Conservation (phyloP, 2,113 vertebrate species). For the Vireo altiloquus region DNA sequence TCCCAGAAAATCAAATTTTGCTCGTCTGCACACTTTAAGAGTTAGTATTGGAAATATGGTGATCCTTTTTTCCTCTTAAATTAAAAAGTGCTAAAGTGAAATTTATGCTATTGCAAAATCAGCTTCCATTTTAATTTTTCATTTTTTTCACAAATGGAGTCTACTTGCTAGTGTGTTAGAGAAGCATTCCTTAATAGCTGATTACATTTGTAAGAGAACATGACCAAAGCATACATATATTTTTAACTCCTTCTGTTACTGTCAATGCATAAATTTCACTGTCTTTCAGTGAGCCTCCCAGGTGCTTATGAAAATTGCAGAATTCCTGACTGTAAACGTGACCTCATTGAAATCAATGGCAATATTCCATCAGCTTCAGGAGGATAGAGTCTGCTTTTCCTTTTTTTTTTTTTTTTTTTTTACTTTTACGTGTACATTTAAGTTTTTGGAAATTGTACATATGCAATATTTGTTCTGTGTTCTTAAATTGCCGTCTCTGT, state of each 20-base stretch:
- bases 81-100: neutral
- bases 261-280: neutral
- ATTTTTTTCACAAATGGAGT: neutral
- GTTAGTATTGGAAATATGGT: neutral
- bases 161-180: neutral
- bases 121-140: neutral
- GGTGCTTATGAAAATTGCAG: neutral
- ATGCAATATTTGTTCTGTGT: conserved; percentile 10
- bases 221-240: neutral
- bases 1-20: neutral
- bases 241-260: neutral
- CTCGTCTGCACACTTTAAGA: neutral
- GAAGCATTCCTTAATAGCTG: neutral
- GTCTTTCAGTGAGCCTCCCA: neutral
- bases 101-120: neutral
- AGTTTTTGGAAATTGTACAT: conserved; percentile 5
- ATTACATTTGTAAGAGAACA: neutral
- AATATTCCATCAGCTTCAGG: neutral
- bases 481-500: neutral
- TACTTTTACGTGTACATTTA: neutral
- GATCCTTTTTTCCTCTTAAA: neutral
- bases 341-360: neutral
- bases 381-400: neutral
- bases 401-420: too few relatives aligned
- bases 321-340: neutral